Base-by-base conservation (phyloP, 2,797 vertebrate genomes). In the Oreortyx pictus region DNA sequence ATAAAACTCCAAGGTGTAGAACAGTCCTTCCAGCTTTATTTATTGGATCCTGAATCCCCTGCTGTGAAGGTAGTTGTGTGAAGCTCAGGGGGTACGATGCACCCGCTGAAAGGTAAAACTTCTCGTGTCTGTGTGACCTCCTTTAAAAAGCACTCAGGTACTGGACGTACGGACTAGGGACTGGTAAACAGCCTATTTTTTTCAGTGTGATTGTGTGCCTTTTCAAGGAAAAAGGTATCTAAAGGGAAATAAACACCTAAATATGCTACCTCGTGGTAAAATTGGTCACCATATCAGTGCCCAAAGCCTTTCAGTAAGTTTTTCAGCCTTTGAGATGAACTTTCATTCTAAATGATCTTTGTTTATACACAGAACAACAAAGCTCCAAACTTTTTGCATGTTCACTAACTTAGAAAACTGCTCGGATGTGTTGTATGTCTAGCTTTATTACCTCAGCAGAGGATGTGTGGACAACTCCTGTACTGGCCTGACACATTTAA, bases 261-360 rank as follows among this genome's bases (percentile, higher is more conserved):
- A 67, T 82, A 44, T 37, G 29, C 11, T 78, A 56, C n/a, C 37
- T 37, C 37, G 8, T 59, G 33, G 44, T 56, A 81, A 44, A 91
- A 89, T 39, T 39, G 35, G 47, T 31, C 16, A 18, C 27, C 12
- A 65, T 0, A 0, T 65, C 19, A 46, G 15, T 19, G 74, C 5
- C 4, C 59, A 12, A 16, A 70, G 62, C 18, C 7, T 20, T 43
- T 44, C 35, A 4, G 9, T 79, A 76, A 47, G 23, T 33, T 70
- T 59, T 93, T 83, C 35, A 86, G 33, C 23, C 57, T 86, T 27
- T n/a, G 31, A 73, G 33, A 35, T 43, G 23, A 33, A 11, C 72
- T 83, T 75, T 81, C 1, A 6, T 44, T 76, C 57, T 41, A 47
- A 41, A 19, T 62, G 50, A 23, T 25, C 7, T 67, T 79, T 0